Conservation (phyloP, 2,888 invertebrate species). For the Hydroisotoma schaefferi region DNA sequence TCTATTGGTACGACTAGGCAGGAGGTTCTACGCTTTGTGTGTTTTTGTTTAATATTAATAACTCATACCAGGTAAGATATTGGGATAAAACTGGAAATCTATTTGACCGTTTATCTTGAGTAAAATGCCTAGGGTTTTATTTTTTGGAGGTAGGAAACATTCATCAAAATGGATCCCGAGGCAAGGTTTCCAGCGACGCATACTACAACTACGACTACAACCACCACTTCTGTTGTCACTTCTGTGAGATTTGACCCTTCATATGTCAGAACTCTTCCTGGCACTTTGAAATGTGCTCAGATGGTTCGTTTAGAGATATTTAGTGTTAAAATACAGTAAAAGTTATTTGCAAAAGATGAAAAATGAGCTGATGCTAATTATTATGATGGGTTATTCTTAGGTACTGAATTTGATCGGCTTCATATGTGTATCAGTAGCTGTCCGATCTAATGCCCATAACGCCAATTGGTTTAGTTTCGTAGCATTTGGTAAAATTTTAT, state of each 20-base stretch:
- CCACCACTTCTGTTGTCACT: conserved; percentile 55
- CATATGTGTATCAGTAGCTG: conserved; percentile 70
- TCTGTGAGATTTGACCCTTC: conserved; percentile 67
- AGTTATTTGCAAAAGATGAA: conserved; percentile 2
- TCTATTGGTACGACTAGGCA: too few relatives aligned
- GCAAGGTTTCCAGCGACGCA: conserved; percentile 69
- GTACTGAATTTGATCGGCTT: conserved; percentile 70
- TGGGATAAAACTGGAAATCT: too few relatives aligned
- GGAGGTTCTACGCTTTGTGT: too few relatives aligned
- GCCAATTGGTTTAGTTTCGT: conserved; percentile 74
- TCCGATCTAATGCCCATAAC: conserved; percentile 57
- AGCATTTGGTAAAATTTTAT: too few relatives aligned
- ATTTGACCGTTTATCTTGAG: too few relatives aligned
- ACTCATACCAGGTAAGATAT: too few relatives aligned
- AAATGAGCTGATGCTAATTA: background rate
- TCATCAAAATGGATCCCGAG: conserved; percentile 41
- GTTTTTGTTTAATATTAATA: too few relatives aligned
- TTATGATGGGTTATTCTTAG: conserved; percentile 54
- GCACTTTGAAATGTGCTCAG: conserved; percentile 62
- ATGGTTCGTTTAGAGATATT: too few relatives aligned
- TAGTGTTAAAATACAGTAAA: background rate
- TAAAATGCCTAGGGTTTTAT: too few relatives aligned
- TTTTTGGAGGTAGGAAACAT: too few relatives aligned
- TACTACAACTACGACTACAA: conserved; percentile 70
- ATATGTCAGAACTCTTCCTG: conserved; percentile 69